Base-by-base conservation (phyloP, 2,113 vertebrate genomes). In the Acinonyx jubatus region DNA sequence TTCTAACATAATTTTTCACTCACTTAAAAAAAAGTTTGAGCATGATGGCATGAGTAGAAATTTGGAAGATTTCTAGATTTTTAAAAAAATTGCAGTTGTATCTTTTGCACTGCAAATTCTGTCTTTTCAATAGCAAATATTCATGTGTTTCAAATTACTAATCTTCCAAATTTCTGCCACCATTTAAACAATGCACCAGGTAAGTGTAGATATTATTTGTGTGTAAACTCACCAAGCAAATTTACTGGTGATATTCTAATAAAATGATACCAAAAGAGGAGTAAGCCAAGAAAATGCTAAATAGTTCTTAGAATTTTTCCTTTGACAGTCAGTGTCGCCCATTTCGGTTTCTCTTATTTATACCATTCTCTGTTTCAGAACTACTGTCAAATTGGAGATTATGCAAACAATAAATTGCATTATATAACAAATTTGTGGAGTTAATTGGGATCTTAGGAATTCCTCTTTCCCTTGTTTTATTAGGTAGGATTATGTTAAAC, bases 171-270 rank as follows among this genome's bases (percentile, higher is more conserved):
- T 97, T 96, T 89, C 84, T 95, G 45, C 96, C 68, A 85, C 65
- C 45, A 80, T 88, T 97, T 98, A 97, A 97, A 94, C 48, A 98
- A 63, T 97, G 41, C 4, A 94, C 38, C 94, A 98, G 97, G 97
- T 98, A 98, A 98, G 97, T 98, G 88, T 95, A 98, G 95, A 79
- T 12, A 66, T 73, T 86, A 66, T 96, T 84, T 97, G 73, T 96
- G 36, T 96, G 45, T 92, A 96, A 94, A 81, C 55, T 97, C 7
- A 97, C 41, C 29, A 96, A 80, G 45, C 38, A 96, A 73, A 45
- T 94, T 89, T 87, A 50, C 88, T 78, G 97, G 91, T 65, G 74
- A 94, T 89, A 84, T 29, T 87, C 61, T 92, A 96, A 92, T 85
- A 85, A 97, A 94, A 78, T 96, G 36, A 76, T 93, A 97, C 80